Evolutionary conservation across 2,888 invertebrate genomes (phyloP).

Genomic region (Pollenia amentaria): DNA sequence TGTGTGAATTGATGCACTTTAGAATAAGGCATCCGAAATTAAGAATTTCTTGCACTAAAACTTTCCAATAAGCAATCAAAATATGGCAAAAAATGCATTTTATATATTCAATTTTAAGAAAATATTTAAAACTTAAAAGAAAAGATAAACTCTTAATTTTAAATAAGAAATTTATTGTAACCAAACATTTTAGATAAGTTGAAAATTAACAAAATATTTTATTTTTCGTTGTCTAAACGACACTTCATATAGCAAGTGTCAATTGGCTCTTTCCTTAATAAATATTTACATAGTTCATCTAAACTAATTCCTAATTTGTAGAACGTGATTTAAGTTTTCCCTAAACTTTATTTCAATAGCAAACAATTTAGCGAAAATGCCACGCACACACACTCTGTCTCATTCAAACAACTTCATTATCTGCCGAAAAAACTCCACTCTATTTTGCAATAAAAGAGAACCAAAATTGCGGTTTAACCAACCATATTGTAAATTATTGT

Average conservation of each 20-base stretch:
- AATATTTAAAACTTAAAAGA: not conserved
- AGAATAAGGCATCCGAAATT: too few relatives aligned
- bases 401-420: not conserved
- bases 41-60: too few relatives aligned
- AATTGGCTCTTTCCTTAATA: not conserved
- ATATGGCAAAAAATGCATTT: too few relatives aligned
- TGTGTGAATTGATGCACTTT: too few relatives aligned
- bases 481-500: constrained; percentile 63
- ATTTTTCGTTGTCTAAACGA: too few relatives aligned
- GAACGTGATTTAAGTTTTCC: constrained; percentile 36
- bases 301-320: constrained; percentile 17
- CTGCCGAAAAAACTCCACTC: not conserved
- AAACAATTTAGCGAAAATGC: not conserved
- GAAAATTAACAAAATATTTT: too few relatives aligned
- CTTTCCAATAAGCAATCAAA: too few relatives aligned
- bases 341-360: constrained; percentile 5
- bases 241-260: not conserved
- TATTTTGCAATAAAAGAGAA: constrained; percentile 42
- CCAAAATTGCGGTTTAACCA: constrained; percentile 56
- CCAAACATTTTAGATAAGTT: too few relatives aligned
- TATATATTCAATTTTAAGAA: too few relatives aligned
- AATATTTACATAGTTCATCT: not conserved
- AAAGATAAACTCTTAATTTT: not conserved
- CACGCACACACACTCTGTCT: not conserved
- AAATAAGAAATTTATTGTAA: too few relatives aligned